Evolutionary conservation across 2,797 vertebrate genomes (phyloP).

Genomic region (Sitta carolinensis): DNA sequence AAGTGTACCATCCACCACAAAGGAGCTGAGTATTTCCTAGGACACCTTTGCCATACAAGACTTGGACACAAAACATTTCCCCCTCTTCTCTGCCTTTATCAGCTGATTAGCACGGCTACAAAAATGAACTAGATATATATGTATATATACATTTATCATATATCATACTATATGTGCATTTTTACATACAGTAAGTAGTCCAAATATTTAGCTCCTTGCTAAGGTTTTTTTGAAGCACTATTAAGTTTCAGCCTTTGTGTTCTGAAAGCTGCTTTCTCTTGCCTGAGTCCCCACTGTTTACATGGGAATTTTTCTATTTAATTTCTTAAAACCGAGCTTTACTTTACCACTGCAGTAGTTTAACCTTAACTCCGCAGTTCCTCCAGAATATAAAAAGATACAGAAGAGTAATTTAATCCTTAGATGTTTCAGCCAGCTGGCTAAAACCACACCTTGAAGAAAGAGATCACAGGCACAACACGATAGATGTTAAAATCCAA

Average conservation of each 20-base stretch:
- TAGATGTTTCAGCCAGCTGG: neutral
- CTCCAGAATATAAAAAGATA: neutral
- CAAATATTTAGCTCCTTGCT: neutral
- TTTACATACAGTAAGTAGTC: neutral
- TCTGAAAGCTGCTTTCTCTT: neutral
- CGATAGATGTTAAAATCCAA: neutral
- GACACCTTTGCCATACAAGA: neutral
- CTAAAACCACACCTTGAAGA: slow-evolving; percentile 32
- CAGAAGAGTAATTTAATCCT: neutral
- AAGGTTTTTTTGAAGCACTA: neutral
- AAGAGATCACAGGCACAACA: neutral
- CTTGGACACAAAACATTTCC: neutral
- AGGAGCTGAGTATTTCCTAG: neutral
- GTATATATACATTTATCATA: neutral
- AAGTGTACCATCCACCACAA: neutral
- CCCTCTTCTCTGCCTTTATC: neutral
- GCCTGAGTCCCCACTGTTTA: neutral
- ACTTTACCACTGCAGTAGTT: neutral
- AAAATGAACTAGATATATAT: neutral
- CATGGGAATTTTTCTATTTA: neutral
- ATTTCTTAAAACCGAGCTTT: neutral
- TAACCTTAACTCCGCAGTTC: neutral
- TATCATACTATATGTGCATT: neutral
- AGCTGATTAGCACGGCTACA: neutral
- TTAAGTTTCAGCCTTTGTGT: neutral